phyloP scores from a whole-genome alignment of 2,113 vertebrate genomes.

The Ramphastos sulfuratus region DNA sequence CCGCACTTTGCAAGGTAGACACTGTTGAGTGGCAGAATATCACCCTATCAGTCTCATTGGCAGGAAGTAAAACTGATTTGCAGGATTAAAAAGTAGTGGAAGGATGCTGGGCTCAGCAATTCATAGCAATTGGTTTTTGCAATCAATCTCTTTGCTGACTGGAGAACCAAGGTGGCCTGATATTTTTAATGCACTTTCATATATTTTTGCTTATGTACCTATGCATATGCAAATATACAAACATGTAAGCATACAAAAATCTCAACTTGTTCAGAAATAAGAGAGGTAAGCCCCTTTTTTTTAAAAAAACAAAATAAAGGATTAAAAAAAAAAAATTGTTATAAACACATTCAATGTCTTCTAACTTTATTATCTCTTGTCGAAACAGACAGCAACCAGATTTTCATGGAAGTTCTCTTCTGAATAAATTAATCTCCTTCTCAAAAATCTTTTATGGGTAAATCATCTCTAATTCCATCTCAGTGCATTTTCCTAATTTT shows the following conservation, averaged over 20 bases:
- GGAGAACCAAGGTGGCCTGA: background rate
- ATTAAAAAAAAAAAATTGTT: background rate
- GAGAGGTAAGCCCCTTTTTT: accelerated
- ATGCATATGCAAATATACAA: background rate
- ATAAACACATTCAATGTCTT: background rate
- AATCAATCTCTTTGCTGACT: background rate
- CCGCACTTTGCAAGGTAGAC: background rate
- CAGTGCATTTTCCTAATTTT: background rate
- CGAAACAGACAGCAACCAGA: background rate
- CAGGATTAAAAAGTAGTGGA: background rate
- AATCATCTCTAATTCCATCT: background rate
- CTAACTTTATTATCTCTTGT: background rate
- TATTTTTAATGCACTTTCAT: background rate
- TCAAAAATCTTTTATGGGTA: background rate
- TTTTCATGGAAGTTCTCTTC: background rate
- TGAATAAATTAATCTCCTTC: background rate
- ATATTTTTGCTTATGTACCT: background rate
- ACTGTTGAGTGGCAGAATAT: background rate
- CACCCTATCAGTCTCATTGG: background rate
- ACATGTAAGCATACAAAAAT: background rate
- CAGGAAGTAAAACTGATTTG: background rate
- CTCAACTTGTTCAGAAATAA: background rate
- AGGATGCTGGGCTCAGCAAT: background rate
- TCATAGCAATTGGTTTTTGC: background rate
- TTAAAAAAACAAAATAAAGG: background rate